These are phyloP conservation scores for Charanyca ferruginea DNA, from an alignment of 2,888 invertebrate genomes.

Conservation along the genomic window DNA sequence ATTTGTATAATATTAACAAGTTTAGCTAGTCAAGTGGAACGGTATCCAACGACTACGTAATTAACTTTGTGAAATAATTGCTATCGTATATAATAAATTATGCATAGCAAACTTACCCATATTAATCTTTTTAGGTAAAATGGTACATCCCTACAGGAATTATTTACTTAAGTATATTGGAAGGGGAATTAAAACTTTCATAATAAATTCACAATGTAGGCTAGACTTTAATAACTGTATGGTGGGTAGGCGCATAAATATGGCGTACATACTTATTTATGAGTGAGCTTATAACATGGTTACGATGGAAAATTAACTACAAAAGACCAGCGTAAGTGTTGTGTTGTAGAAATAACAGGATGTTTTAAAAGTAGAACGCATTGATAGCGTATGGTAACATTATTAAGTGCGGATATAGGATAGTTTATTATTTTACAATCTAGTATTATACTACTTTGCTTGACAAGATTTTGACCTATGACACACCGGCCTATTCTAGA, in stretches of 20 bases:
- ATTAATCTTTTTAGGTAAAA: slow-evolving; percentile 67
- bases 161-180: slow-evolving; percentile 65
- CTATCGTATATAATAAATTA: slow-evolving; percentile 53
- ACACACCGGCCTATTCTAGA: too few relatives aligned
- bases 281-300: slow-evolving; percentile 45
- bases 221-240: slow-evolving; percentile 54
- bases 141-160: slow-evolving; percentile 51
- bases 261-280: slow-evolving; percentile 51
- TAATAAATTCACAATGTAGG: slow-evolving; percentile 63
- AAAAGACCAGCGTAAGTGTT: slow-evolving; percentile 5
- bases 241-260: slow-evolving; percentile 49
- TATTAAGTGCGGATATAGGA: slow-evolving; percentile 14
- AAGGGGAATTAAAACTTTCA: slow-evolving; percentile 64
- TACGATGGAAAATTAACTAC: slow-evolving; percentile 36
- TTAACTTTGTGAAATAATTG: slow-evolving; percentile 53
- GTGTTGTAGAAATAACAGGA: slow-evolving; percentile 12
- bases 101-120: slow-evolving; percentile 50
- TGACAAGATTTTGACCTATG: too few relatives aligned
- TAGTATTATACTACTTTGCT: too few relatives aligned
- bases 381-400: slow-evolving; percentile 9
- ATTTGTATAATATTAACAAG: slow-evolving; percentile 15
- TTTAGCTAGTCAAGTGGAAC: slow-evolving; percentile 22
- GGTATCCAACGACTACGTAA: slow-evolving; percentile 32
- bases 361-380: slow-evolving; percentile 13
- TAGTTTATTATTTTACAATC: too few relatives aligned